These are phyloP conservation scores for Zoroaster sp. DNA, from an alignment of 53 echinoderm and acorn worm species.

Conservation along the genomic window DNA sequence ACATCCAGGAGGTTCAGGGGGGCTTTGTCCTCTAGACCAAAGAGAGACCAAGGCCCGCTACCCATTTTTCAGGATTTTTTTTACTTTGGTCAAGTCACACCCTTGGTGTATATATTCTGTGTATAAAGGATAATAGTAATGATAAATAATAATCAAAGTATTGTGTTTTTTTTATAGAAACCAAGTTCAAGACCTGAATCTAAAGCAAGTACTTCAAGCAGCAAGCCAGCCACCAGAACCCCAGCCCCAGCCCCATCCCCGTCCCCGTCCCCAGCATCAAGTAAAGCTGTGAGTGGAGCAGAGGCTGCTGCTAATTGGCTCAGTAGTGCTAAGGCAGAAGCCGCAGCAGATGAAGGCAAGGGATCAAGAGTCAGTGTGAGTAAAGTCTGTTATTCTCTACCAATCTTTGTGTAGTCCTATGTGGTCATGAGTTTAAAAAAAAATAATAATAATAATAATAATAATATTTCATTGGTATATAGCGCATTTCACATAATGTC, in stretches of 20 bases:
- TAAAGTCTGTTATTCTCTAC: background rate
- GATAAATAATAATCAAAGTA: too few species aligned
- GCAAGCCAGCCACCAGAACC: constrained; percentile 5
- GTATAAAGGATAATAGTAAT: too few species aligned
- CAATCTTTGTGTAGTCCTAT: background rate
- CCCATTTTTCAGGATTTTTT: too few species aligned
- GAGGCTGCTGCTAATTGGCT: constrained; percentile 97
- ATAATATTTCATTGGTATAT: too few species aligned
- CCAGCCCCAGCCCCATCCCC: constrained; percentile 23
- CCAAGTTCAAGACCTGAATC: background rate
- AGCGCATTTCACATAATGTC: too few species aligned
- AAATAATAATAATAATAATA: too few species aligned
- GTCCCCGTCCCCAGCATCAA: background rate
- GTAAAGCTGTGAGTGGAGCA: constrained; percentile 62
- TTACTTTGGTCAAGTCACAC: too few species aligned
- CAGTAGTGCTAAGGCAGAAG: constrained; percentile 92
- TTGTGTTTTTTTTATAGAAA: background rate
- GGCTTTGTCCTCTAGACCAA: too few species aligned
- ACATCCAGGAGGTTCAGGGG: too few species aligned
- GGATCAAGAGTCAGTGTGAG: constrained; percentile 75
- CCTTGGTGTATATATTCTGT: too few species aligned
- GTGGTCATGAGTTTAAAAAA: too few species aligned
- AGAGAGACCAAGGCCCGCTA: too few species aligned
- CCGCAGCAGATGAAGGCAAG: constrained; percentile 40
- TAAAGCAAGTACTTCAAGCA: constrained; percentile 13